These are phyloP conservation scores for Nomada lathburiana DNA, from an alignment of 2,888 invertebrate genomes.

Conservation along the genomic window DNA sequence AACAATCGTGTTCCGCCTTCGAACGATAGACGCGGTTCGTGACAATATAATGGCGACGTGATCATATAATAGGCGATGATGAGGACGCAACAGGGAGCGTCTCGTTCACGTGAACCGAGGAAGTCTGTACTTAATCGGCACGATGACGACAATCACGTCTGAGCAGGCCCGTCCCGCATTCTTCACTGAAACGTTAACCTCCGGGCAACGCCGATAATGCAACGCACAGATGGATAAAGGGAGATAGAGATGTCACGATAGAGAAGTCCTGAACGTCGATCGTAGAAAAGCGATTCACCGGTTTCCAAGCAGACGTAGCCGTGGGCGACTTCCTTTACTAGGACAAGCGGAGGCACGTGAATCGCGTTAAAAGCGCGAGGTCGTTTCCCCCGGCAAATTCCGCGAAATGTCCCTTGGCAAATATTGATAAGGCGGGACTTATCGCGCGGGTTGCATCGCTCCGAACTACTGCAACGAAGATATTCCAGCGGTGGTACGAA, in stretches of 20 bases:
- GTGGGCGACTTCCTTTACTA: slow-evolving; percentile 47
- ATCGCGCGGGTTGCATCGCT: not conserved
- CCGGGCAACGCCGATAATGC: slow-evolving; percentile 55
- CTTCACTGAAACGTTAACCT: slow-evolving; percentile 45
- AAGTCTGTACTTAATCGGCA: slow-evolving; percentile 58
- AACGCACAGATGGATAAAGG: not conserved
- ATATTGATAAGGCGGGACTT: slow-evolving; percentile 36
- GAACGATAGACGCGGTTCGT: slow-evolving; percentile 39
- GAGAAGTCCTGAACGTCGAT: slow-evolving; percentile 48
- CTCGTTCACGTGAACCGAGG: slow-evolving; percentile 59
- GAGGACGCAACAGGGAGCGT: slow-evolving; percentile 47
- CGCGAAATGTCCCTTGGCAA: slow-evolving; percentile 20
- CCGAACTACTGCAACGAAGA: not conserved
- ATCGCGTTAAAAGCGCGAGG: slow-evolving; percentile 11
- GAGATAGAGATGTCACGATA: slow-evolving; percentile 11
- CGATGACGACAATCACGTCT: slow-evolving; percentile 53
- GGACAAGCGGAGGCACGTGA: slow-evolving; percentile 31
- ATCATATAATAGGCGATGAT: slow-evolving; percentile 55
- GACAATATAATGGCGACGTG: slow-evolving; percentile 50
- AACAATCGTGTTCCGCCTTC: slow-evolving; percentile 15
- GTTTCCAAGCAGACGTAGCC: slow-evolving; percentile 60
- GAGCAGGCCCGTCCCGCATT: slow-evolving; percentile 38
- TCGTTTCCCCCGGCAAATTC: not conserved
- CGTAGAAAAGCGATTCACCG: slow-evolving; percentile 64
- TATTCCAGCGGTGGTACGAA: not conserved